Evolutionary conservation across 2,797 vertebrate genomes (phyloP).

Genomic region (Xyrichtys novacula): DNA sequence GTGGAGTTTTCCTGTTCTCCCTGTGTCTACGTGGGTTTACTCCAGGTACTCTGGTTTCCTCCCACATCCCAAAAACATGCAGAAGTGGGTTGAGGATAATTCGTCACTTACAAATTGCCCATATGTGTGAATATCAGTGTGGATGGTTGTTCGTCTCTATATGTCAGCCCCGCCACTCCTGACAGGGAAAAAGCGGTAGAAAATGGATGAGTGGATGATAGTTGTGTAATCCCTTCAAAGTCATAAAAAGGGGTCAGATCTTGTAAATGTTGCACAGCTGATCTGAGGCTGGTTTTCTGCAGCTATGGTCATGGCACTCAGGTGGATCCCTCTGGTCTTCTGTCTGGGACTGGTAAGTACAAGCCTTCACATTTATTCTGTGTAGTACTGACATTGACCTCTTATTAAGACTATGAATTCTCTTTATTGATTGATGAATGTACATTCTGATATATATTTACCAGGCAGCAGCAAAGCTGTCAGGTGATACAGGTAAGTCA

Average conservation of each 20-base stretch:
- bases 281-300: neutral
- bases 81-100: too few relatives aligned
- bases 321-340: conserved; percentile 46
- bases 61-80: too few relatives aligned
- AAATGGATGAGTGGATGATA: too few relatives aligned
- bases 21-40: too few relatives aligned
- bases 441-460: conserved; percentile 8
- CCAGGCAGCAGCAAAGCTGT: conserved; percentile 56
- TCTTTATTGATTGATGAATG: neutral
- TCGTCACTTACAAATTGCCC: too few relatives aligned
- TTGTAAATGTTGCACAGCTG: neutral
- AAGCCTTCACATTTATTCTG: neutral
- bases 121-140: too few relatives aligned
- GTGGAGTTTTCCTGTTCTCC: too few relatives aligned
- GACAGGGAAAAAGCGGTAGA: too few relatives aligned
- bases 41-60: too few relatives aligned
- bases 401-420: too few relatives aligned
- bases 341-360: conserved; percentile 59
- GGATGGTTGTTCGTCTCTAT: too few relatives aligned
- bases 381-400: neutral
- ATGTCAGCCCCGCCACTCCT: too few relatives aligned
- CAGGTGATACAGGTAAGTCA: conserved; percentile 64
- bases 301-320: conserved; percentile 51
- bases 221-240: conserved; percentile 7
- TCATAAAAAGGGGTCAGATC: conserved; percentile 30